Conservation (phyloP, 2,797 vertebrate species). For the Muscicapa comitata region DNA sequence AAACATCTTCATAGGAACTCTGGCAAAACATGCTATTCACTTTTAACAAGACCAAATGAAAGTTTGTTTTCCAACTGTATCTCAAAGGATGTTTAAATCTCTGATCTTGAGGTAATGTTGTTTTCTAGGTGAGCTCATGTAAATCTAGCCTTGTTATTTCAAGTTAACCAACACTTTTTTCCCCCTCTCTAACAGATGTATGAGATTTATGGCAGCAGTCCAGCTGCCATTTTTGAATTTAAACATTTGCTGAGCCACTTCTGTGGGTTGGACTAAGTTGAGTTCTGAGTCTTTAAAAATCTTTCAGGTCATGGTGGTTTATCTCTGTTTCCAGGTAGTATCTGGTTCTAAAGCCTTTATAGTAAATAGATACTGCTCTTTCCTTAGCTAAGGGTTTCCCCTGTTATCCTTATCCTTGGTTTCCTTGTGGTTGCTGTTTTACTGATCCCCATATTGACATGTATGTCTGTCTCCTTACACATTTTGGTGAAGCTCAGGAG, state of each 20-base stretch:
- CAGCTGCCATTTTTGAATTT: neutral
- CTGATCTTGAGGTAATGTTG: neutral
- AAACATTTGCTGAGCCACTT: neutral
- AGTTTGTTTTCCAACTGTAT: neutral
- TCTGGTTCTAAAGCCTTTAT: neutral
- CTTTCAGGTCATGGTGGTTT: neutral
- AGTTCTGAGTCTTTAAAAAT: neutral
- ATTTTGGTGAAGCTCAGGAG: neutral
- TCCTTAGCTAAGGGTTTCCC: neutral
- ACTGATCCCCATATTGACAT: too few species aligned
- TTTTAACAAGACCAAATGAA: neutral
- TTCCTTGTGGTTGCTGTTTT: neutral
- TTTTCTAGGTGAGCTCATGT: neutral
- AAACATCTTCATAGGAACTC: neutral
- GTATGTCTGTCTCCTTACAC: accelerated
- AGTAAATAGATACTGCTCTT: neutral
- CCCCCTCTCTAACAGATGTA: neutral
- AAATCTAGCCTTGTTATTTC: neutral
- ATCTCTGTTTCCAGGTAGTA: neutral
- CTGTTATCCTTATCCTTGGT: neutral
- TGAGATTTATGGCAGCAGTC: neutral
- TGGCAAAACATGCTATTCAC: neutral
- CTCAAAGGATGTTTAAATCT: neutral
- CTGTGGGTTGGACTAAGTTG: neutral
- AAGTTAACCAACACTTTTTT: neutral